These are phyloP conservation scores for Felis chaus DNA, from an alignment of 2,113 vertebrate species.

Conservation along the genomic window DNA sequence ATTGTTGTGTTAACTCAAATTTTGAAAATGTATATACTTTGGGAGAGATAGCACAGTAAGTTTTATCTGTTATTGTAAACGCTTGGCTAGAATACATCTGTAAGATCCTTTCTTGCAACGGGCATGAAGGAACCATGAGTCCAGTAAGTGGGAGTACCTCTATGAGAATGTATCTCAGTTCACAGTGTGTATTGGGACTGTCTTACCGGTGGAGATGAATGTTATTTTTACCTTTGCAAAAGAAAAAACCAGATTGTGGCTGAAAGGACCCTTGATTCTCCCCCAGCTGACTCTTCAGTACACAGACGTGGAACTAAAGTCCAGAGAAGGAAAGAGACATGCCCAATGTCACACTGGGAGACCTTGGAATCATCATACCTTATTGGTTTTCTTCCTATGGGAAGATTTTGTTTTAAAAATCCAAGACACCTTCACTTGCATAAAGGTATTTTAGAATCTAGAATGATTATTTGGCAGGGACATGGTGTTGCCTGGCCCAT, in stretches of 20 bases:
- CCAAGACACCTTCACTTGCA: background rate
- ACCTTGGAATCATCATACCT: background rate
- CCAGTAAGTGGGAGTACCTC: background rate
- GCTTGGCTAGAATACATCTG: background rate
- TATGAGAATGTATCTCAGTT: background rate
- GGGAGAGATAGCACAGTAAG: background rate
- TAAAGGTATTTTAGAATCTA: background rate
- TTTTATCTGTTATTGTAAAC: background rate
- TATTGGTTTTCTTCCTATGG: slow-evolving; percentile 48
- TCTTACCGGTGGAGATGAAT: background rate
- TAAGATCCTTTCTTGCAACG: background rate
- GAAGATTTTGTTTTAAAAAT: slow-evolving; percentile 70
- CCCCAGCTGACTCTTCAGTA: background rate
- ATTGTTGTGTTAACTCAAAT: background rate
- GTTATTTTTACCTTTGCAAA: background rate
- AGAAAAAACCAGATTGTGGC: background rate
- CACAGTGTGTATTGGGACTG: rapidly evolving
- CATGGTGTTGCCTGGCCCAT: background rate
- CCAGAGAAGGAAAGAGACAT: background rate
- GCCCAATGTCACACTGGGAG: background rate
- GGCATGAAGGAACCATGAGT: background rate
- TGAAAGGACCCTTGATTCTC: background rate
- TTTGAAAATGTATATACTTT: background rate
- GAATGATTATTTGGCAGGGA: background rate
- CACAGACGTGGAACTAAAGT: background rate